Conservation (phyloP, 2,888 invertebrate species). For the Pandemis cinnamomeana region DNA sequence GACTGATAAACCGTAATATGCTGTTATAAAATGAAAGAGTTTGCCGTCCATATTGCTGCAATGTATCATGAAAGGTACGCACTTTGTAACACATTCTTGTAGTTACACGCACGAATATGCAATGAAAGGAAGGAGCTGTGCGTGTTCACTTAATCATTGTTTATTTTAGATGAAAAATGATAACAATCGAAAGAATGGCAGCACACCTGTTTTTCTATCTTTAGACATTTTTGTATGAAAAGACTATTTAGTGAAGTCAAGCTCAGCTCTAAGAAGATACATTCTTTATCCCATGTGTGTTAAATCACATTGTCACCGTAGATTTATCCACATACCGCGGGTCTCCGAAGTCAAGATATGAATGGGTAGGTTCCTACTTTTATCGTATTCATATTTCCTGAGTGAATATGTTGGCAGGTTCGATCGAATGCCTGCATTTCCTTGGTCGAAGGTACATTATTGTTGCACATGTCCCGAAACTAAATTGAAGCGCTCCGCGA, state of each 20-base stretch:
- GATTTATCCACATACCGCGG: too few species aligned
- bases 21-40: too few species aligned
- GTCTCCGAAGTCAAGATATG: not conserved
- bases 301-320: not conserved
- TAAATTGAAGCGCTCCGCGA: slow-evolving; percentile 23
- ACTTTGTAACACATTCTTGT: too few species aligned
- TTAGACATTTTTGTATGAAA: not conserved
- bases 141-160: not conserved
- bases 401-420: slow-evolving; percentile 24
- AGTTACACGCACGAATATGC: too few species aligned
- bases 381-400: slow-evolving; percentile 5
- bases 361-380: not conserved
- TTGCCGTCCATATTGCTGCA: too few species aligned
- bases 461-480: slow-evolving; percentile 28
- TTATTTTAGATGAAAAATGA: not conserved
- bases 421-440: slow-evolving; percentile 30
- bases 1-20: too few species aligned
- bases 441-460: slow-evolving; percentile 29
- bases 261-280: too few species aligned
- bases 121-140: not conserved
- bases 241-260: not conserved
- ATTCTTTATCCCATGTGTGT: not conserved
- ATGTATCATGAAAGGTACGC: too few species aligned
- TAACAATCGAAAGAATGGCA: too few species aligned
- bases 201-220: not conserved